A percentile compares a stretch with the other conserved stretches of the same genome.
These are phyloP conservation scores for Thymelicus acteon DNA, from an alignment of 2,888 invertebrate species.

Conservation along the genomic window DNA sequence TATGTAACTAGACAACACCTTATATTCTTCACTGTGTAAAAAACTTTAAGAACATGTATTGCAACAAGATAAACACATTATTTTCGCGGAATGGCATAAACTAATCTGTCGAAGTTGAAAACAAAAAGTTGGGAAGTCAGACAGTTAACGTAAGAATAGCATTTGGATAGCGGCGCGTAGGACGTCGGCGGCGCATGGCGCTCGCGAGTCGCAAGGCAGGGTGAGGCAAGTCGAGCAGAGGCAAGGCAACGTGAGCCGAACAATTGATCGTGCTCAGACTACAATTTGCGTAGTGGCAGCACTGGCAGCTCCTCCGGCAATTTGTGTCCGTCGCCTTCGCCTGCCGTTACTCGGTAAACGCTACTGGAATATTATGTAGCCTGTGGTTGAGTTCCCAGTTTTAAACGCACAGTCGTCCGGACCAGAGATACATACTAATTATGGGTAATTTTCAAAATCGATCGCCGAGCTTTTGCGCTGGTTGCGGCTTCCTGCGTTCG, in stretches of 20 bases:
- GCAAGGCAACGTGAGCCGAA: conserved; percentile 47
- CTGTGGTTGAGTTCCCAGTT: conserved; percentile 77
- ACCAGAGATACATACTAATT: conserved; percentile 82
- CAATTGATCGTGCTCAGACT: conserved; percentile 68
- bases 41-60: not conserved
- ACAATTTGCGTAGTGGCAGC: conserved; percentile 78
- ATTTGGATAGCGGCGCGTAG: conserved; percentile 27
- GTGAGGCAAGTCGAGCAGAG: not conserved
- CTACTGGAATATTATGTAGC: conserved; percentile 81
- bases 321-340: conserved; percentile 79
- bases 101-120: not conserved
- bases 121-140: not conserved
- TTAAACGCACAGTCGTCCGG: conserved; percentile 76
- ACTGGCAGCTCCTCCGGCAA: conserved; percentile 77
- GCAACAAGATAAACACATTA: not conserved
- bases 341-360: conserved; percentile 81
- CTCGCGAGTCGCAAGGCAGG: conserved; percentile 25
- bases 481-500: conserved; percentile 77
- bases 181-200: conserved; percentile 18
- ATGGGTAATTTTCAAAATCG: conserved; percentile 84
- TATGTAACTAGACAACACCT: too few species aligned
- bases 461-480: conserved; percentile 77
- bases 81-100: not conserved
- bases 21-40: too few species aligned
- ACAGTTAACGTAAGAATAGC: conserved; percentile 8